A percentile compares a stretch with the other conserved stretches of the same genome.
These are phyloP conservation scores for Brachionichthys hirsutus DNA, from an alignment of 2,113 vertebrate genomes.

Conservation along the genomic window DNA sequence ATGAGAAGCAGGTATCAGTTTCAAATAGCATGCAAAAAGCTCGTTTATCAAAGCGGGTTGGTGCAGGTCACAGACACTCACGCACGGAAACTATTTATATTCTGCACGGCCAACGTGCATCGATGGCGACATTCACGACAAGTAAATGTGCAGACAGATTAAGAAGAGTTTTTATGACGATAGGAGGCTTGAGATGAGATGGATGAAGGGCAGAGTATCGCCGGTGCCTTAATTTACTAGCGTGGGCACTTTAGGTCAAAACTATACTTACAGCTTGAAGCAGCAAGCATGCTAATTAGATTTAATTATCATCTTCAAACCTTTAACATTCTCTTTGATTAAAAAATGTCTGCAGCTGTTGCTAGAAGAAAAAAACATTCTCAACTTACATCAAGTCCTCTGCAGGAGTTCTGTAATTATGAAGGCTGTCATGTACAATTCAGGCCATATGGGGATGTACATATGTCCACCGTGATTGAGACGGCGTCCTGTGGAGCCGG, in stretches of 20 bases:
- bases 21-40: too few species aligned
- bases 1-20: too few species aligned
- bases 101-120: too few species aligned
- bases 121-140: too few species aligned
- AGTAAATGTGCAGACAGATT: too few species aligned
- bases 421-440: conserved; percentile 41
- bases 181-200: not conserved
- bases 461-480: conserved; percentile 39
- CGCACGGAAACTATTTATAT: too few species aligned
- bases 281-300: conserved; percentile 8
- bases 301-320: conserved; percentile 26
- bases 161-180: not conserved
- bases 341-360: conserved; percentile 19
- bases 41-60: too few species aligned
- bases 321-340: conserved; percentile 22
- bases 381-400: not conserved
- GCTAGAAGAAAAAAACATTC: conserved; percentile 5
- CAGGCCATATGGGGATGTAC: conserved; percentile 13
- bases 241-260: not conserved
- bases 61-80: too few species aligned
- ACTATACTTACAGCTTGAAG: not conserved
- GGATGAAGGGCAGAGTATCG: conserved; percentile 1
- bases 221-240: not conserved
- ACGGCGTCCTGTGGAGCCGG: conserved; percentile 25
- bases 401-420: conserved; percentile 48